Conservation (phyloP, 1,140 invertebrate species). For the Ceratitis capitata region DNA sequence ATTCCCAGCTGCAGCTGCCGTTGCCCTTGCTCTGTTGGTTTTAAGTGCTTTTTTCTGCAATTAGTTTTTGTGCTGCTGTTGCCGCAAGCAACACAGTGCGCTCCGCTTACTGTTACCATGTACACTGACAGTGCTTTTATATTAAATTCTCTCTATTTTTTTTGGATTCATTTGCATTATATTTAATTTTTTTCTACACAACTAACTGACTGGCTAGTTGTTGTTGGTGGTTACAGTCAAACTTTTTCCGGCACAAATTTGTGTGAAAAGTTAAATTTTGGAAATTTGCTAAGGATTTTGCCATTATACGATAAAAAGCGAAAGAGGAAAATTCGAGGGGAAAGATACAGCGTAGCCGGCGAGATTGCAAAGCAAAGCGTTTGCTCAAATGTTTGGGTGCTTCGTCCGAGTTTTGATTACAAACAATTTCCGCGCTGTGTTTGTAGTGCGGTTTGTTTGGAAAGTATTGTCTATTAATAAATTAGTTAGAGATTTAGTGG, state of each 20-base stretch:
- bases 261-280: constrained; percentile 16
- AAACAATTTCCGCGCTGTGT: background rate
- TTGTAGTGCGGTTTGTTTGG: background rate
- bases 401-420: background rate
- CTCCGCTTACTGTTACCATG: background rate
- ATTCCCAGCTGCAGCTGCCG: background rate
- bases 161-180: background rate
- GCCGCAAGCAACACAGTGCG: too few relatives aligned
- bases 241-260: background rate
- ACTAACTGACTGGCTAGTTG: too few relatives aligned
- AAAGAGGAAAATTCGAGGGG: too few relatives aligned
- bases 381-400: background rate
- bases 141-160: background rate
- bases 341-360: background rate
- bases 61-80: background rate
- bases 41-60: background rate
- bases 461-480: background rate
- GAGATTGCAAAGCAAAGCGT: background rate
- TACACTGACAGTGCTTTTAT: background rate
- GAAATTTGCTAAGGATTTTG: background rate
- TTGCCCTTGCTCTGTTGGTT: background rate
- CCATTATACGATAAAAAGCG: too few relatives aligned
- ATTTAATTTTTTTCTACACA: background rate
- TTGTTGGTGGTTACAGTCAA: background rate
- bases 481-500: background rate